phyloP scores from a whole-genome alignment of 2,888 invertebrate genomes.

The Acanthopleura granulata region DNA sequence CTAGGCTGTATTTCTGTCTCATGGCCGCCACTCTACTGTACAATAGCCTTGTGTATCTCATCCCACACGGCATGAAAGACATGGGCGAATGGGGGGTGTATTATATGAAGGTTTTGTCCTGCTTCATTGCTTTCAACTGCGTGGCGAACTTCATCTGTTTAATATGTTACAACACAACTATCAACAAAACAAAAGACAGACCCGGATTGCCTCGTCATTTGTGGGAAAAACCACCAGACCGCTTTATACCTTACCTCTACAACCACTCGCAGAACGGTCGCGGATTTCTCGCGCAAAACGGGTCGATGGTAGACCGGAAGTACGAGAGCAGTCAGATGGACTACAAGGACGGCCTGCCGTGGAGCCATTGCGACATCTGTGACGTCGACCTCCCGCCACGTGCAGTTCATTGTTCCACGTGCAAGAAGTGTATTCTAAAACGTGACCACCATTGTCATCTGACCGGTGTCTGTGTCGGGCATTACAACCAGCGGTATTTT shows the following conservation, averaged over 20 bases:
- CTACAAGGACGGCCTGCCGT: slow-evolving; percentile 38
- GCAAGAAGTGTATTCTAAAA: slow-evolving; percentile 57
- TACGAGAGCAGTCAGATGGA: not conserved
- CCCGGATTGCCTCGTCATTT: slow-evolving; percentile 25
- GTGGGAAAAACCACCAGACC: not conserved
- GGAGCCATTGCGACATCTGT: slow-evolving; percentile 49
- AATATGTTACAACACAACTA: slow-evolving; percentile 40
- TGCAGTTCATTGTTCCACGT: slow-evolving; percentile 55
- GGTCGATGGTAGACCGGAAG: not conserved
- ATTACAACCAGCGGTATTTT: slow-evolving; percentile 56
- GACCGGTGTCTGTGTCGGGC: slow-evolving; percentile 44
- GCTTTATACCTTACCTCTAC: not conserved
- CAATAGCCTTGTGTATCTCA: not conserved
- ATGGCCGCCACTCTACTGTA: not conserved
- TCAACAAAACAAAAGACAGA: slow-evolving; percentile 33
- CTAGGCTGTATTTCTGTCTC: not conserved
- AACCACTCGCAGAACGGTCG: not conserved
- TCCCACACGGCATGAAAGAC: not conserved
- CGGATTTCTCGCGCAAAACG: not conserved
- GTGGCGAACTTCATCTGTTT: slow-evolving; percentile 51
- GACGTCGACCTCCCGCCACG: slow-evolving; percentile 48
- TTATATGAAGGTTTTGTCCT: slow-evolving; percentile 44
- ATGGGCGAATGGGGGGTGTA: slow-evolving; percentile 37
- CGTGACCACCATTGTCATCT: slow-evolving; percentile 63
- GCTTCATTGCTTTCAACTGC: slow-evolving; percentile 40